These are phyloP conservation scores for Ploceus nigricollis DNA, from an alignment of 2,113 vertebrate species.

Conservation along the genomic window DNA sequence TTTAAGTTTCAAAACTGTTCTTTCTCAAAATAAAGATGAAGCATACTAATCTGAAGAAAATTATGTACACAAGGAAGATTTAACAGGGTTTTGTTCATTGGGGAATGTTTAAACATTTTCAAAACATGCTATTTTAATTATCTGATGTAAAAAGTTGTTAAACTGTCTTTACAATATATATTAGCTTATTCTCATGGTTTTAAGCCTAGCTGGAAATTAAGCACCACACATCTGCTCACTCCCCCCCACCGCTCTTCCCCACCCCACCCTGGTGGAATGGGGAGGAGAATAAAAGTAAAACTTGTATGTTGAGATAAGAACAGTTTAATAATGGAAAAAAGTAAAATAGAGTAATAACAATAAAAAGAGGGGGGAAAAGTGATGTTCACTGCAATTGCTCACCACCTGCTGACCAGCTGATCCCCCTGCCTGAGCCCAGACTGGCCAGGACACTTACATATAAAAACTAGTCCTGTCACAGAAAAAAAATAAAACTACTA, in stretches of 20 bases:
- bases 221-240: fast-evolving
- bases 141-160: neutral
- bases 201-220: neutral
- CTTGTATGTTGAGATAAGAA: neutral
- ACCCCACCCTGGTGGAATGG: neutral
- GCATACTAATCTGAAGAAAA: neutral
- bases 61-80: neutral
- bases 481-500: neutral
- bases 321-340: neutral
- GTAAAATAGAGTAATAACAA: neutral
- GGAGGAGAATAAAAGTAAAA: neutral
- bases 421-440: neutral
- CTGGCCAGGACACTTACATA: neutral
- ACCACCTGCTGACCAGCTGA: fast-evolving
- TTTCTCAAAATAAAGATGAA: neutral
- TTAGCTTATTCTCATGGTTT: neutral
- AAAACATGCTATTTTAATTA: neutral
- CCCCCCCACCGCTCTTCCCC: no score
- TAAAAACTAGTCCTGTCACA: neutral
- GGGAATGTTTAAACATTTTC: neutral
- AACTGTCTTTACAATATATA: neutral
- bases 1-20: neutral
- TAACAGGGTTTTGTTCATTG: neutral
- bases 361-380: neutral
- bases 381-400: neutral